Base-by-base conservation (phyloP, 2,888 invertebrate genomes). In the Punctoribates punctum region DNA sequence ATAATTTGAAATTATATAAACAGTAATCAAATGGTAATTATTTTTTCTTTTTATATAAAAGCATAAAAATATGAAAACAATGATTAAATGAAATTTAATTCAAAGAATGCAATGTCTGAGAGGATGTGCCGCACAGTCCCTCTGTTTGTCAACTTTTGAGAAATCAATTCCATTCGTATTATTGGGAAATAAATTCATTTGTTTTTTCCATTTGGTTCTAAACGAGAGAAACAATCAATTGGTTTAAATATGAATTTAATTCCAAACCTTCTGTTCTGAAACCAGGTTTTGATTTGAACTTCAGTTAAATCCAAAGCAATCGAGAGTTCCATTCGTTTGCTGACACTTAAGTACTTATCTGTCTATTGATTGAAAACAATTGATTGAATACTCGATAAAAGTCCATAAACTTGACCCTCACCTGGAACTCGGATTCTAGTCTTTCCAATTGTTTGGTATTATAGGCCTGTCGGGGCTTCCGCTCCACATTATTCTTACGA, bases 281-380 rank as follows among this genome's bases (percentile, higher is more conserved):
- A 96, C 96, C 96, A 96, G 0, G 96, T 96, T 84, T 96, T 96
- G 80, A 96, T 95, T 85, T 96, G 96, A 0, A 95, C 95, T 85
- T 96, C 96, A 0, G 95, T 95, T 65, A 96, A 86, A 80, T 89
- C 91, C 46, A 97, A 84, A 0, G 90, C 90, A 83, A 94, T 93
- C 0, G 96, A 95, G 5, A 97, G 86, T 81, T 96, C 95, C 90
- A 95, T 91, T 75, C 97, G 87, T 84, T 96, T 97, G 82, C 92
- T 94, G 0, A 97, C 96, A 84, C 95, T 96, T 75, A 97, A 87
- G 84, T 97, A 97, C 84, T 97, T 96, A 86, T 97, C 96, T 75
- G 91, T 87, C 89, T 89, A 83, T 13, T 82, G 82, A 73, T 42
- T 42, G 23, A 17, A 11, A 17, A 70, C 74, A 23, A 23, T 77